A percentile compares a stretch with the other conserved stretches of the same genome.
These are phyloP conservation scores for Spilarctia lutea DNA, from an alignment of 2,888 invertebrate genomes.

Conservation along the genomic window DNA sequence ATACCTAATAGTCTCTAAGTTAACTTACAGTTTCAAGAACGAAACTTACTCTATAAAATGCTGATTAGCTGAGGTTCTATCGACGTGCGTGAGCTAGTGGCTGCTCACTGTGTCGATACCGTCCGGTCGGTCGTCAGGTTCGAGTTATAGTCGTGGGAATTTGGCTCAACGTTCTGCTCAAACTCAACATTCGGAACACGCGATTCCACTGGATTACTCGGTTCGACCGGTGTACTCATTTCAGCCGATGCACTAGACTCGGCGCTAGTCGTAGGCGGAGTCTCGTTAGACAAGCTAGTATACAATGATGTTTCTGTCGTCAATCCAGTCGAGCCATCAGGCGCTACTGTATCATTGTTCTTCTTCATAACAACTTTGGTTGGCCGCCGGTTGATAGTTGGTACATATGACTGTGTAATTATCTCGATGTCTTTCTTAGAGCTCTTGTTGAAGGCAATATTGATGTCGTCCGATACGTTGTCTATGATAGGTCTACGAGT, in stretches of 20 bases:
- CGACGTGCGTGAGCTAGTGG: constrained; percentile 48
- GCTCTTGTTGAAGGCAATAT: constrained; percentile 60
- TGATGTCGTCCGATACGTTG: constrained; percentile 71
- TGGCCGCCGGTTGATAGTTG: constrained; percentile 73
- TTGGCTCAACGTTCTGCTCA: not conserved
- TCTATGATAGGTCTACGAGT: constrained; percentile 79
- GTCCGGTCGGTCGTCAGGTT: constrained; percentile 9
- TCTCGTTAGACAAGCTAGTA: constrained; percentile 35
- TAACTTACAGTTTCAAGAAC: constrained; percentile 81
- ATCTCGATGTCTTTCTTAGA: constrained; percentile 78
- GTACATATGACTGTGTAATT: constrained; percentile 77
- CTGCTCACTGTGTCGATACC: constrained; percentile 42
- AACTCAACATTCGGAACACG: not conserved
- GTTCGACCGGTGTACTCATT: constrained; percentile 30
- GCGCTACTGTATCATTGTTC: constrained; percentile 57
- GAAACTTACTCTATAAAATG: constrained; percentile 84
- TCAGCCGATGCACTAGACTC: constrained; percentile 19
- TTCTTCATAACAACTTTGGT: constrained; percentile 78
- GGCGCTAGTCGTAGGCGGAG: constrained; percentile 34
- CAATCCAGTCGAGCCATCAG: constrained; percentile 43
- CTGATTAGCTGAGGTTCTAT: constrained; percentile 78
- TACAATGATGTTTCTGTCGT: constrained; percentile 55
- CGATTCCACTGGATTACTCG: constrained; percentile 11
- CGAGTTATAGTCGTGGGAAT: not conserved
- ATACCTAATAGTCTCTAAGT: constrained; percentile 81